Evolutionary conservation across 2,797 vertebrate species (phyloP), one percentile per base, ranked within the genome.

Genomic region (Astyanax mexicanus): DNA sequence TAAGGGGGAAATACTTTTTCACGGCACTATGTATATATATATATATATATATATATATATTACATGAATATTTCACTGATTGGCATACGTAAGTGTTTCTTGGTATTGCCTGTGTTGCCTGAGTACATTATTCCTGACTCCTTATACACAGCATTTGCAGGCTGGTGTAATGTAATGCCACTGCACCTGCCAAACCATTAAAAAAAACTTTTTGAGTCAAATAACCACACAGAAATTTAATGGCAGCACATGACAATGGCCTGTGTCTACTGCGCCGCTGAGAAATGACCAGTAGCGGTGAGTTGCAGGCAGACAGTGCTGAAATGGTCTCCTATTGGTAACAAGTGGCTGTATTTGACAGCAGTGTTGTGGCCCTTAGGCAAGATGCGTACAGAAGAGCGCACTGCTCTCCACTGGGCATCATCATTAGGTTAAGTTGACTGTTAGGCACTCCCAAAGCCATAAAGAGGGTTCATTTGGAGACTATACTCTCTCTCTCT

Each of bases 401-500:
- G 23, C 12, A 13, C 44, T 66, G 44, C 44, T 49, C 21, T 51
- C 65, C 65, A 68, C 65, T 68, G 65, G 65, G 45, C 45, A 51
- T 49, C 65, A 51, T 68, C 65, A 68, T 68, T 68, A 68, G 65
- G 27, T 51, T 51, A 51, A 68, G 29, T 45, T 68, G 62, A 66
- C 25, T 12, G 25, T 23, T 66, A 37, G 64, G 19, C 29, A 51
- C 45, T 51, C 65, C 29, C n/a, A 35, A 37, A 21, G 44, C 29
- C 27, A 47, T 21, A 29, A 32, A 66, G 4, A 6, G 51, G 35
- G 13, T 29, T 49, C 4, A 49, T 67, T 51, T 67, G 17, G 12
- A 0, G 15, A 67, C 23, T 27, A n/a, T 45, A 8, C n/a, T 78
- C 64, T n/a, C n/a, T n/a, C n/a, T n/a, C 72, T 42, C 69, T 65